Base-by-base conservation (phyloP, 2,888 invertebrate species). In the Heteropelma amictum region DNA sequence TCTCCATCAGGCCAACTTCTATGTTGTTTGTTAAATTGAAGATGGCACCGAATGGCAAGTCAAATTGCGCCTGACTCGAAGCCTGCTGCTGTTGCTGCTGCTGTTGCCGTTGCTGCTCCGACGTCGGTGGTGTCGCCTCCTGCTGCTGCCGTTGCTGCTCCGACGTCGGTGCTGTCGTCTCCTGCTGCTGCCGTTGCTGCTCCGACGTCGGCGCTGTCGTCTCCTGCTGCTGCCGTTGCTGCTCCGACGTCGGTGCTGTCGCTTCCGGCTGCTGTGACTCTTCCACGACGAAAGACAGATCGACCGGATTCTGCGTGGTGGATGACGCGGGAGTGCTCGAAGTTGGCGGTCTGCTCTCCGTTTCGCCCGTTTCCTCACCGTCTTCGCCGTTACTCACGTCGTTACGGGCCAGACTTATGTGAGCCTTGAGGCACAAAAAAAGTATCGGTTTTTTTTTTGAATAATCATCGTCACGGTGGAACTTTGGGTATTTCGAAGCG, bases 1-100 rank as follows among this genome's bases (percentile, higher is more conserved):
- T 90, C 83, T 91, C 93, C 92, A 93, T 92, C 80, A 93, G 90
- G 74, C n/a, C n/a, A n/a, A 93, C 91, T 80, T 92, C 92, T 68
- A 92, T 90, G 82, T 91, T 91, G 78, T 87, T 85, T 35, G 89
- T 83, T 40, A 89, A 80, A 73, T 88, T 87, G 60, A 89, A 85
- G 30, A 87, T 80, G 54, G 86, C 82, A 72, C 84, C 86, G 10
- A 79, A 72, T 1, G 77, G 54, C 26, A 68, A 58, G 26, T 76
- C 70, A 0, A 64, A 23, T 23, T 72, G 76, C 4, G 63, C 35
- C 8, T 71, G 73, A 58, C 26, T 56, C 35, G 68, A 76, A 26
- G 56, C 58, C 14, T 67, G 74, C 35, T 74, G 74, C 73, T 65
- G 71, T 61, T 60, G 72, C 38, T 49, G 81, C 12, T 81, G 70